phyloP scores from a whole-genome alignment of 2,797 vertebrate species.

The Antennarius maculatus region DNA sequence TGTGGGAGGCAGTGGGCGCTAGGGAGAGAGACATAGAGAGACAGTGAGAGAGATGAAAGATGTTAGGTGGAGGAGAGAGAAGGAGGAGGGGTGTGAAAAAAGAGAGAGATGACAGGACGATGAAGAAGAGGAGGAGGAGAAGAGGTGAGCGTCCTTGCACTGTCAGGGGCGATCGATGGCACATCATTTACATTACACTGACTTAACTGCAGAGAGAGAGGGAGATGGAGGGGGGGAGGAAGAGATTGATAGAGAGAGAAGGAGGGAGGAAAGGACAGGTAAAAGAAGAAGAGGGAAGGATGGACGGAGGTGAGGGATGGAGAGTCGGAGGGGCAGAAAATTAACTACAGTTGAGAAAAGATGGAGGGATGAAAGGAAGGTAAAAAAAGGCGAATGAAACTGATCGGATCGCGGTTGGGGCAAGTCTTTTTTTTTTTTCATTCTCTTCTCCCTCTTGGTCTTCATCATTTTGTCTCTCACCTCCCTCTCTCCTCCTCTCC shows the following conservation, averaged over 20 bases:
- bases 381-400: conserved; percentile 18
- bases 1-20: conserved; percentile 57
- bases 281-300: conserved; percentile 19
- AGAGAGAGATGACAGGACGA: conserved; percentile 66
- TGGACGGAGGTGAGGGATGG: conserved; percentile 36
- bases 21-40: conserved; percentile 38
- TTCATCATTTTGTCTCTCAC: neutral
- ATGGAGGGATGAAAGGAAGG: conserved; percentile 52
- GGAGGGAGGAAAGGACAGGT: conserved; percentile 42
- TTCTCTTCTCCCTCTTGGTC: neutral
- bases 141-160: conserved; percentile 80
- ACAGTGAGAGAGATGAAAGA: conserved; percentile 58
- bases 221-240: conserved; percentile 16
- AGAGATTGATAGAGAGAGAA: conserved; percentile 41
- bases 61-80: conserved; percentile 54
- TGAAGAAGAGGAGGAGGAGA: conserved; percentile 59
- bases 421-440: conserved; percentile 4
- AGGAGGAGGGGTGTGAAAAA: conserved; percentile 48
- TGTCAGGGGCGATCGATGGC: conserved; percentile 81
- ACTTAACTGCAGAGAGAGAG: conserved; percentile 67
- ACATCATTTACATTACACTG: conserved; percentile 81
- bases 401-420: conserved; percentile 47
- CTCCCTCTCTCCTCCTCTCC: neutral
- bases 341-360: conserved; percentile 58
- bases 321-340: conserved; percentile 57